Evolutionary conservation across 2,797 vertebrate species (phyloP), one percentile per base, ranked within the genome.

Genomic region (Miopithecus talapoin): DNA sequence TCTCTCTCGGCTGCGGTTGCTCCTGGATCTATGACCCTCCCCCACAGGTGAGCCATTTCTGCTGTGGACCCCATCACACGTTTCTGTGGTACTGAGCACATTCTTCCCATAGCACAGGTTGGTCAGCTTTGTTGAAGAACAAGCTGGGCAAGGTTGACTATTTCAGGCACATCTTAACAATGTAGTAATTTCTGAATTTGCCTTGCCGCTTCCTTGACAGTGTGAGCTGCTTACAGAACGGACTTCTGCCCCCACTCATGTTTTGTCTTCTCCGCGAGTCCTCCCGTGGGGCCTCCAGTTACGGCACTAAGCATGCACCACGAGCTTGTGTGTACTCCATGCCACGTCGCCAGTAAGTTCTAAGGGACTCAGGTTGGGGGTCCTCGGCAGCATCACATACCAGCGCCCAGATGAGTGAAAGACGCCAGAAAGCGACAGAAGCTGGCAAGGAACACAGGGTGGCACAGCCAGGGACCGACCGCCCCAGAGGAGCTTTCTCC

Each of bases 11-110:
- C 2, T 2, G 61, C 3, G 11, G 19, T 24, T 59, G 17, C 8
- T 26, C 36, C 79, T 50, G 39, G 13, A 8, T 4, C 4, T 10
- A 8, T 39, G 22, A 12, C n/a, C 0, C 16, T 0, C 17, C 8
- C 57, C 14, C 12, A 4, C 2, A 0, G 11, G 5, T 0, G 0
- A 10, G 4, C n/a, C 30, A 1, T 4, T 17, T 81, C 6, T 5
- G 5, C 81, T 22, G 13, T 2, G 33, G 55, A 30, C 8, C 41
- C 7, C 5, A 1, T 26, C 64, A 6, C 11, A 2, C 48, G 2
- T 13, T 7, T 41, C 0, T 0, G 1, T 1, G 3, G 55, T 4
- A 1, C 1, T 16, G 28, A 4, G 39, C 33, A 10, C 36, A 0
- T 4, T 17, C n/a, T 9, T 8, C 43, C 33, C 24, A 1, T 11